Conservation (phyloP, 1,140 invertebrate genomes). For the Drosophila nasuta region DNA sequence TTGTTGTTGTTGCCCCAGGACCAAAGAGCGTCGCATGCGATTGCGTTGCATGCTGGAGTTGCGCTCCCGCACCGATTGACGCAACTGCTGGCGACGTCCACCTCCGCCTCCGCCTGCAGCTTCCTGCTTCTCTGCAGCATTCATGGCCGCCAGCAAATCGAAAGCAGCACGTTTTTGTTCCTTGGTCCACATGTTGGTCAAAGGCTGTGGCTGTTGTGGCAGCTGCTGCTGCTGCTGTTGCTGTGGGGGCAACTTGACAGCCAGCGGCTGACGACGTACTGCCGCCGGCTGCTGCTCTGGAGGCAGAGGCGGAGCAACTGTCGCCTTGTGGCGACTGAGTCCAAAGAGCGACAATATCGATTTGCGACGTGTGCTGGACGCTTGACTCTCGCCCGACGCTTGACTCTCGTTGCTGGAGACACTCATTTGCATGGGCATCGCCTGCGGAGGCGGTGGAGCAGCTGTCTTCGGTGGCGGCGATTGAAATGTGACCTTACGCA, state of each 20-base stretch:
- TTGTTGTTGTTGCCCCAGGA: slow-evolving; percentile 12
- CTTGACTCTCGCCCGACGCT: slow-evolving; percentile 53
- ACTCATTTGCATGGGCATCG: slow-evolving; percentile 66
- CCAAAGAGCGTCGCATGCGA: slow-evolving; percentile 70
- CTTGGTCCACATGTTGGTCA: slow-evolving; percentile 84
- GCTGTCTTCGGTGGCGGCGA: slow-evolving; percentile 66
- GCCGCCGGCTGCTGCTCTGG: neutral
- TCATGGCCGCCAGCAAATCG: slow-evolving; percentile 85
- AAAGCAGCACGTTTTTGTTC: slow-evolving; percentile 85
- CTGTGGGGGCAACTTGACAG: slow-evolving; percentile 44
- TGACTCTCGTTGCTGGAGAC: slow-evolving; percentile 73
- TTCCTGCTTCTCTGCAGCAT: slow-evolving; percentile 70
- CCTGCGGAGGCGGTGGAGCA: slow-evolving; percentile 14
- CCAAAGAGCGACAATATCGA: slow-evolving; percentile 77
- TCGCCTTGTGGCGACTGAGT: slow-evolving; percentile 58
- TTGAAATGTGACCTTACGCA: slow-evolving; percentile 78
- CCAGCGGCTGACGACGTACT: slow-evolving; percentile 46
- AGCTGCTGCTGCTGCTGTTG: slow-evolving; percentile 21
- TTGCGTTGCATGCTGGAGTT: slow-evolving; percentile 69
- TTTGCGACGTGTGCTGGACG: slow-evolving; percentile 65
- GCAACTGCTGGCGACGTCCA: slow-evolving; percentile 58
- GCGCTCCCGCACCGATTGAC: slow-evolving; percentile 72
- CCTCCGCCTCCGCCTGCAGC: slow-evolving; percentile 6
- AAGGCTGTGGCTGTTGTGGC: slow-evolving; percentile 28
- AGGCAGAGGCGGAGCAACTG: slow-evolving; percentile 15